These are phyloP conservation scores for Xestobium rufovillosum DNA, from an alignment of 2,888 invertebrate species.

Conservation along the genomic window DNA sequence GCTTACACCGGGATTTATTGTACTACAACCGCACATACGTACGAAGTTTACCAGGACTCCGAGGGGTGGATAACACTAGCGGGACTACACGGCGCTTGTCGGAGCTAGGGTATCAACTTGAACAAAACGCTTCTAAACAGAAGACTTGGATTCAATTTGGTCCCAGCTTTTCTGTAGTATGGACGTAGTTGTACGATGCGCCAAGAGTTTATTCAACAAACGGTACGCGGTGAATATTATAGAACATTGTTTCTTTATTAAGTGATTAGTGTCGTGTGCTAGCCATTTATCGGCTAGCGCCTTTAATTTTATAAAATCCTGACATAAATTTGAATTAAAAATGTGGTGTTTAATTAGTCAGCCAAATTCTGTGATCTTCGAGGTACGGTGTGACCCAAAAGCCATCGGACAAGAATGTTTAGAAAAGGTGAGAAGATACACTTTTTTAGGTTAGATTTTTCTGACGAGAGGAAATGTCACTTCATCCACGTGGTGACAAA, in stretches of 20 bases:
- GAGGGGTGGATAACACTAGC: too few species aligned
- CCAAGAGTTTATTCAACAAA: conserved; percentile 60
- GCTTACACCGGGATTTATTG: not conserved
- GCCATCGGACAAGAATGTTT: conserved; percentile 83
- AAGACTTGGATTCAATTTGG: conserved; percentile 31
- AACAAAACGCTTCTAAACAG: conserved; percentile 23
- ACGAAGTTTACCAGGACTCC: too few species aligned
- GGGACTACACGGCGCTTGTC: too few species aligned
- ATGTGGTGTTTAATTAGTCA: conserved; percentile 85
- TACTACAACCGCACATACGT: too few species aligned
- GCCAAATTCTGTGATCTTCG: conserved; percentile 73
- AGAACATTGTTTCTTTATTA: conserved; percentile 37
- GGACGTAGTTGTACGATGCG: conserved; percentile 49
- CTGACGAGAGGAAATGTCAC: too few species aligned
- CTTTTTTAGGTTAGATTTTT: too few species aligned
- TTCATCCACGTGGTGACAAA: too few species aligned
- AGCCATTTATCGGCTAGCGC: conserved; percentile 27
- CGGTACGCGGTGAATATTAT: conserved; percentile 55
- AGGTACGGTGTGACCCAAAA: conserved; percentile 79
- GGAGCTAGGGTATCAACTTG: too few species aligned
- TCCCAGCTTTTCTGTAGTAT: too few species aligned
- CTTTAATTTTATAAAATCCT: too few species aligned
- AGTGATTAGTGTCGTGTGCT: conserved; percentile 34
- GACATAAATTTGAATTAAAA: too few species aligned
- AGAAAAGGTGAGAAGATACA: conserved; percentile 84